Evolutionary conservation across 2,888 invertebrate genomes (phyloP).

Genomic region (Parnassius apollo): DNA sequence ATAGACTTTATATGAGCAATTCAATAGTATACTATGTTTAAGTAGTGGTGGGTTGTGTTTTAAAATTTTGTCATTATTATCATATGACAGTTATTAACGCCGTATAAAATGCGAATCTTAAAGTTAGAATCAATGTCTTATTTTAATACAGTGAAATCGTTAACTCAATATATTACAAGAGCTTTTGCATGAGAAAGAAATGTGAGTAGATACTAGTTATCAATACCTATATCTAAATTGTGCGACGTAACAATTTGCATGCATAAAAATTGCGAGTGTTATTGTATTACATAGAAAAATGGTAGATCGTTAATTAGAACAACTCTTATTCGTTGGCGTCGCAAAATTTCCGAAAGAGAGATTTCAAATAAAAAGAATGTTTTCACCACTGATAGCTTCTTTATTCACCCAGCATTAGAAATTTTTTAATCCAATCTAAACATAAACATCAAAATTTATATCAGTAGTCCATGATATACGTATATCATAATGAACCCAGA

Average conservation of each 20-base stretch:
- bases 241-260: slow-evolving; percentile 16
- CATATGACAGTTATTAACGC: too few species aligned
- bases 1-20: too few species aligned
- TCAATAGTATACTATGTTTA: too few species aligned
- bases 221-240: background rate
- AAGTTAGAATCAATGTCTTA: too few species aligned
- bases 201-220: background rate
- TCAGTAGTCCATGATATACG: slow-evolving; percentile 49
- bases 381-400: slow-evolving; percentile 61
- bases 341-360: slow-evolving; percentile 52
- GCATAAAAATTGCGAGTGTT: slow-evolving; percentile 6
- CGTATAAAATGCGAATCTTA: too few species aligned
- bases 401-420: slow-evolving; percentile 74
- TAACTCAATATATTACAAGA: too few species aligned
- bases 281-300: slow-evolving; percentile 65
- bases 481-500: slow-evolving; percentile 62
- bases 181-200: background rate
- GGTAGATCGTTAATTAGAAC: slow-evolving; percentile 50
- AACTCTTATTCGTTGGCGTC: slow-evolving; percentile 57
- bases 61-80: too few species aligned
- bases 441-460: slow-evolving; percentile 69
- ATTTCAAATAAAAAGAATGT: slow-evolving; percentile 51
- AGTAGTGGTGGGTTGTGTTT: too few species aligned
- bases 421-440: slow-evolving; percentile 72
- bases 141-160: too few species aligned